Conservation (phyloP, 2,797 vertebrate genomes). For the Balearica regulorum region DNA sequence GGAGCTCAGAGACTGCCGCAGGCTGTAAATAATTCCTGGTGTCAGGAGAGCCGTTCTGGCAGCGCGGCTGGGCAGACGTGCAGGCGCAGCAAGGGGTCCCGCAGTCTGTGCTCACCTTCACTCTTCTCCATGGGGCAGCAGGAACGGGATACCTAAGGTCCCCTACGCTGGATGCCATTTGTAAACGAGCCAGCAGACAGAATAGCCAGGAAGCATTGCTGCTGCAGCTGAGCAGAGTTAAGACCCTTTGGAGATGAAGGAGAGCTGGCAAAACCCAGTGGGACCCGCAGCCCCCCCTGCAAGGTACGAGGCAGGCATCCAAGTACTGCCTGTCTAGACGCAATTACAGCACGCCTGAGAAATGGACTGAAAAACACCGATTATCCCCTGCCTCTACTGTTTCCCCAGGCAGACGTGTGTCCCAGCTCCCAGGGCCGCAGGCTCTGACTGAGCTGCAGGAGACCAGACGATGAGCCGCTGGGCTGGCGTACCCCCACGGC, state of each 20-base stretch:
- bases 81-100: neutral
- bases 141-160: neutral
- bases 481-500: fast-evolving
- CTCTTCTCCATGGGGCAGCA: neutral
- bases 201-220: neutral
- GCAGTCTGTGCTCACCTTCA: neutral
- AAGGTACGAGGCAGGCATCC: neutral
- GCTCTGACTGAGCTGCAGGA: neutral
- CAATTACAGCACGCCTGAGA: constrained; percentile 5
- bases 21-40: neutral
- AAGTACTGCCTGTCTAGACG: constrained; percentile 12
- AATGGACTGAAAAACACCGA: neutral
- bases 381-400: neutral
- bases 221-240: neutral
- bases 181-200: neutral
- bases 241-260: neutral
- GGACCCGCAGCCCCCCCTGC: neutral
- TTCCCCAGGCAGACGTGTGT: neutral
- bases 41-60: neutral
- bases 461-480: neutral
- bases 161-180: neutral
- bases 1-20: fast-evolving
- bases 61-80: neutral
- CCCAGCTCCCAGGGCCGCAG: neutral
- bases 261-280: neutral